Conservation (phyloP, 2,797 vertebrate species). For the Tokudaia tokunoshimensis region DNA sequence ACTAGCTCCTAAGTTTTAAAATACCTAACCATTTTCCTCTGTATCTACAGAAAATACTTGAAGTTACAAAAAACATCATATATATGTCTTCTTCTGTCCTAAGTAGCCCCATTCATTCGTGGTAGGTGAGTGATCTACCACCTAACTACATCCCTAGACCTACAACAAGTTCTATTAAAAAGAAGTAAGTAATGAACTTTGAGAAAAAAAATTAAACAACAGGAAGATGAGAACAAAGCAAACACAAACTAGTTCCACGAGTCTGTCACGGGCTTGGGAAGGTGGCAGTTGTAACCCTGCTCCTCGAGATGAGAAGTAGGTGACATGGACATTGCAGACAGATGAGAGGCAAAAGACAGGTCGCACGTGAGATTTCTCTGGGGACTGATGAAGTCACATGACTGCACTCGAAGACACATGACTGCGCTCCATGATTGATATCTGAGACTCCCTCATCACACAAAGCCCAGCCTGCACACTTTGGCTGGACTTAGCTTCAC, state of each 20-base stretch:
- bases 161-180: constrained; percentile 39
- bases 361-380: background rate
- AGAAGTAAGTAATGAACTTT: constrained; percentile 46
- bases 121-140: background rate
- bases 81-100: too few relatives aligned
- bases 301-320: background rate
- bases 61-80: background rate
- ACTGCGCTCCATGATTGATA: background rate
- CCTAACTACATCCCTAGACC: background rate
- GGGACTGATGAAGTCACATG: background rate
- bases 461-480: background rate
- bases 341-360: background rate
- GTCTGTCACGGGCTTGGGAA: background rate
- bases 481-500: background rate
- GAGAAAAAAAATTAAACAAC: background rate
- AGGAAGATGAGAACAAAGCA: constrained; percentile 25
- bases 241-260: constrained; percentile 25
- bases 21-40: constrained; percentile 17
- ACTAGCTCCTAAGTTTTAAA: constrained; percentile 35
- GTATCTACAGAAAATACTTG: constrained; percentile 1
- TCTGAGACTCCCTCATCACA: background rate
- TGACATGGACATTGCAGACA: background rate
- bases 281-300: background rate
- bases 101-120: background rate
- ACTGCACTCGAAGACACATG: background rate